These are phyloP conservation scores for Drosophila bipectinata DNA, from an alignment of 1,140 invertebrate species.

Conservation along the genomic window DNA sequence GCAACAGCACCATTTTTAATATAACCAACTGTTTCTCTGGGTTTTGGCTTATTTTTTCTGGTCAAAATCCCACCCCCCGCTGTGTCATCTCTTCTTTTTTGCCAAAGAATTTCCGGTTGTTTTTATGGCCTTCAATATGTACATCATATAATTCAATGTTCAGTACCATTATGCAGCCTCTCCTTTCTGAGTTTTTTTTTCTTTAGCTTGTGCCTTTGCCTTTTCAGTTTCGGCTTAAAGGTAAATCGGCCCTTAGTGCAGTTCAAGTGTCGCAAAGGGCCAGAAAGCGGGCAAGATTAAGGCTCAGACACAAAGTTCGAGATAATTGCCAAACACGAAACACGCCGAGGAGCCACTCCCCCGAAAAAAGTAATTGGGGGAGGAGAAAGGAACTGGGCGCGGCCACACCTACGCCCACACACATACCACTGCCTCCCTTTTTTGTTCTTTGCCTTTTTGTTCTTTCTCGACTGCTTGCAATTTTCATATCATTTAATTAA, in stretches of 20 bases:
- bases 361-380: neutral
- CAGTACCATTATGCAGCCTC: conserved; percentile 34
- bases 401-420: conserved; percentile 46
- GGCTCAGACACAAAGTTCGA: conserved; percentile 29
- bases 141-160: conserved; percentile 50
- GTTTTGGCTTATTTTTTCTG: conserved; percentile 29
- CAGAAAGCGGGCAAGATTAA: conserved; percentile 8
- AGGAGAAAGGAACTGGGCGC: conserved; percentile 38
- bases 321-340: conserved; percentile 54
- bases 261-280: conserved; percentile 49
- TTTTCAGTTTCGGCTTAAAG: conserved; percentile 10
- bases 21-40: conserved; percentile 35
- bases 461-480: conserved; percentile 63
- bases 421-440: conserved; percentile 5
- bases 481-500: conserved; percentile 83
- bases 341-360: conserved; percentile 32
- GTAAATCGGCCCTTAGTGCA: conserved; percentile 11
- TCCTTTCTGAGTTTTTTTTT: neutral
- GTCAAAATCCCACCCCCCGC: neutral
- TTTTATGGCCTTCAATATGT: conserved; percentile 43
- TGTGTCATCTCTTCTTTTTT: conserved; percentile 18
- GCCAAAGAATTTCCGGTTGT: conserved; percentile 27
- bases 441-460: conserved; percentile 20
- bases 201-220: neutral
- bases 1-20: conserved; percentile 30